These are phyloP conservation scores for Drosophila pallidifrons DNA, from an alignment of 1,140 invertebrate genomes.

Conservation along the genomic window DNA sequence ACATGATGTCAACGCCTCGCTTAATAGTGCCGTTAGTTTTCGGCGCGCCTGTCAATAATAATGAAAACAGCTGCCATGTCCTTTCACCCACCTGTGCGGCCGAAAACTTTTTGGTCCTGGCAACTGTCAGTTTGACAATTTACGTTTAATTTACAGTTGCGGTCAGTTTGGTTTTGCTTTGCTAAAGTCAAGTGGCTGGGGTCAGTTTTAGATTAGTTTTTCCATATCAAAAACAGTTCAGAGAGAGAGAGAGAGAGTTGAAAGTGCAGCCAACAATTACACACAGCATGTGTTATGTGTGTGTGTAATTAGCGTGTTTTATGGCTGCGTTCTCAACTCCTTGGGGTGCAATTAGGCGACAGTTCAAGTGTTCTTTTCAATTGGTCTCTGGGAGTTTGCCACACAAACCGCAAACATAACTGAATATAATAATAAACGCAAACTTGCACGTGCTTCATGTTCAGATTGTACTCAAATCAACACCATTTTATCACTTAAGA, in stretches of 20 bases:
- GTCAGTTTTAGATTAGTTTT: conserved; percentile 81
- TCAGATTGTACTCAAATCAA: no score
- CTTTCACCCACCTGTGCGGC: conserved; percentile 31
- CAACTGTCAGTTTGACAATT: conserved; percentile 71
- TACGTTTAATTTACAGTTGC: conserved; percentile 77
- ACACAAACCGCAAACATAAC: background rate
- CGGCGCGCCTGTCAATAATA: conserved; percentile 70
- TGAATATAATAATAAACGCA: background rate
- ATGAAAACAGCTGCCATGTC: conserved; percentile 75
- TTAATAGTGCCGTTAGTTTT: conserved; percentile 73
- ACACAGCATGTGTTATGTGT: conserved; percentile 24
- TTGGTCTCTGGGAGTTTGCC: conserved; percentile 58
- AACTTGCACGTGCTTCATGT: no score
- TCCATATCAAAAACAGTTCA: conserved; percentile 30
- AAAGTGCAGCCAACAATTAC: conserved; percentile 40
- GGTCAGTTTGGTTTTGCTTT: conserved; percentile 50
- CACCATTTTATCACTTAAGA: no score
- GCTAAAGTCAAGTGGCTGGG: conserved; percentile 64
- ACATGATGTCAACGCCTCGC: conserved; percentile 73
- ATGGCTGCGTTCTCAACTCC: conserved; percentile 66
- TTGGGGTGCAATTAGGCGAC: conserved; percentile 70
- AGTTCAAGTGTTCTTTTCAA: conserved; percentile 69
- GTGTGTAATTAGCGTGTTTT: conserved; percentile 78
- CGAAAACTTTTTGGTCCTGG: conserved; percentile 48
- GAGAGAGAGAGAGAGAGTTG: background rate